phyloP scores from a whole-genome alignment of 2,797 vertebrate genomes.

The Craterocephalus amniculus region DNA sequence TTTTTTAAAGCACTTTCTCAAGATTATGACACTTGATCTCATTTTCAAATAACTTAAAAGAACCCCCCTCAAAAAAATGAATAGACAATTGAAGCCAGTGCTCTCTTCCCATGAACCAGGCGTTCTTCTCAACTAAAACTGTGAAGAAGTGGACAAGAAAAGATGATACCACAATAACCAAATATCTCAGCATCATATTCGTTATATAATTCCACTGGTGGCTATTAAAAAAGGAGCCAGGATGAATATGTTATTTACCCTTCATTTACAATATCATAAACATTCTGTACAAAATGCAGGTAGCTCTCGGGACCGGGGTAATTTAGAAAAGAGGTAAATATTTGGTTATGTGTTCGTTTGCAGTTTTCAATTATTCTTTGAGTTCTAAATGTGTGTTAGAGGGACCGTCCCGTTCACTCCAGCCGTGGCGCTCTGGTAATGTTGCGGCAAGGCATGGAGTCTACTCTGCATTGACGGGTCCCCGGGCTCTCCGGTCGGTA shows the following conservation, averaged over 20 bases:
- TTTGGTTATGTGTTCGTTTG: conserved; percentile 85
- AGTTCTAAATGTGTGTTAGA: conserved; percentile 88
- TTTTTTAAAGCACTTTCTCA: conserved; percentile 82
- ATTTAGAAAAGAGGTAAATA: conserved; percentile 89
- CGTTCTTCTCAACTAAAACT: conserved; percentile 77
- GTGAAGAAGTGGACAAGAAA: conserved; percentile 76
- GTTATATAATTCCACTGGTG: conserved; percentile 77
- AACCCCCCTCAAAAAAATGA: conserved; percentile 47
- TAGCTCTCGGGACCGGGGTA: conserved; percentile 79
- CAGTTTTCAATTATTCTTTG: conserved; percentile 74
- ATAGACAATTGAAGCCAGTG: conserved; percentile 71
- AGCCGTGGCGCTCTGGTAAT: conserved; percentile 94
- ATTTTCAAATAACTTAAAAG: conserved; percentile 80
- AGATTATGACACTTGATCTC: conserved; percentile 80
- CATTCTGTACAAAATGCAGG: conserved; percentile 93
- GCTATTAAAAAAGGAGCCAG: conserved; percentile 75
- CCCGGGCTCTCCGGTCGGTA: conserved; percentile 91
- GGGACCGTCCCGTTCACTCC: conserved; percentile 97
- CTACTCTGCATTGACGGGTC: conserved; percentile 92
- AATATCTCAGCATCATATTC: conserved; percentile 79
- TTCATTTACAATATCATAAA: conserved; percentile 89
- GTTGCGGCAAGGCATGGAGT: conserved; percentile 94
- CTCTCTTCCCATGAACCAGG: conserved; percentile 74
- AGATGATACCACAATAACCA: conserved; percentile 85
- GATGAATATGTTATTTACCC: conserved; percentile 83